Evolutionary conservation across 2,888 invertebrate species (phyloP).

Genomic region (Latheticus oryzae): DNA sequence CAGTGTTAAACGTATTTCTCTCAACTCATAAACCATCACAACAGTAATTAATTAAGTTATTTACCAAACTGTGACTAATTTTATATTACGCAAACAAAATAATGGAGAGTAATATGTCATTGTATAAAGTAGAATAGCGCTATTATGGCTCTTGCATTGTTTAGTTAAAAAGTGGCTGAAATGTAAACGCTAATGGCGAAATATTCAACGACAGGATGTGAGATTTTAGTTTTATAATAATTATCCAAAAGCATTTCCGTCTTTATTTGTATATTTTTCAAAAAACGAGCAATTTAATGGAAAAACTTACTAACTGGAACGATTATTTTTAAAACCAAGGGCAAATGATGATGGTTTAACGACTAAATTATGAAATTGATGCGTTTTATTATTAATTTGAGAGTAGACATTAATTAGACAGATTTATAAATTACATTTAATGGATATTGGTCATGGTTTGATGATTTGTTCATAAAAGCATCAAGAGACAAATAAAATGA

Average conservation of each 20-base stretch:
- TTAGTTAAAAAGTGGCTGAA: constrained; percentile 39
- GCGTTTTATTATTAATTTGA: constrained; percentile 32
- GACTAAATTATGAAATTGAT: constrained; percentile 33
- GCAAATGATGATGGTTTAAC: constrained; percentile 36
- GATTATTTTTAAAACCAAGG: constrained; percentile 38
- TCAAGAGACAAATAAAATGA: too few relatives aligned
- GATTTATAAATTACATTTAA: constrained; percentile 29
- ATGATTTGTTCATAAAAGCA: constrained; percentile 1
- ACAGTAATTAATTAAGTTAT: constrained; percentile 51
- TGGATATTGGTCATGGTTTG: constrained; percentile 9
- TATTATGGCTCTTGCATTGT: constrained; percentile 46
- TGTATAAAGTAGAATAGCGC: constrained; percentile 54
- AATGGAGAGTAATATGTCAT: constrained; percentile 53
- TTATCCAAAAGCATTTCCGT: constrained; percentile 53
- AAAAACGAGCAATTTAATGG: constrained; percentile 48
- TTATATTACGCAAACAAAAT: constrained; percentile 55
- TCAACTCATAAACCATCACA: constrained; percentile 12
- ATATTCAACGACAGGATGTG: constrained; percentile 56
- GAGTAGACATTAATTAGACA: constrained; percentile 27
- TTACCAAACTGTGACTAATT: constrained; percentile 56
- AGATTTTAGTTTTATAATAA: constrained; percentile 59
- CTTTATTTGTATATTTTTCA: constrained; percentile 47
- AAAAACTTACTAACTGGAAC: constrained; percentile 47
- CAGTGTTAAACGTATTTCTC: too few relatives aligned
- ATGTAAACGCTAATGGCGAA: constrained; percentile 49